Conservation (phyloP, 2,113 vertebrate species). For the Gymnocephalus cernua region DNA sequence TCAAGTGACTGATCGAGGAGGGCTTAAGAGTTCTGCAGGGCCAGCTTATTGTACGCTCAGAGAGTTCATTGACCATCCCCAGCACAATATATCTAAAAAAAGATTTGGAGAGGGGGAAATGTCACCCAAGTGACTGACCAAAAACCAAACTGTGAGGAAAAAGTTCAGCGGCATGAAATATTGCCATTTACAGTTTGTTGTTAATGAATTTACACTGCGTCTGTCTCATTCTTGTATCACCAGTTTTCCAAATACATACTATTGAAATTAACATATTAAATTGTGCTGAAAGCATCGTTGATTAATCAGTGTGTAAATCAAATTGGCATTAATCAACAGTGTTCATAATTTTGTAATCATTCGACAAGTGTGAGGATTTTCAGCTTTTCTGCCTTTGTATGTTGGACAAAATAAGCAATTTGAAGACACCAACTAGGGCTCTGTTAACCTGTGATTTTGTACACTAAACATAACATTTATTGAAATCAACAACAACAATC, state of each 20-base stretch:
- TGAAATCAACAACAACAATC: neutral
- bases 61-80: constrained; percentile 50
- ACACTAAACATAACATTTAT: neutral
- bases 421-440: neutral
- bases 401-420: neutral
- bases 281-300: neutral
- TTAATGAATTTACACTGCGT: neutral
- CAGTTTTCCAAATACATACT: neutral
- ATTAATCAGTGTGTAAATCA: neutral
- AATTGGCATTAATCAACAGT: neutral
- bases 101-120: constrained; percentile 11
- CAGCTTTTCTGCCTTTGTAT: neutral
- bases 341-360: neutral
- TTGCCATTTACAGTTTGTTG: neutral
- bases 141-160: constrained; percentile 7
- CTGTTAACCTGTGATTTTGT: neutral
- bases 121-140: neutral
- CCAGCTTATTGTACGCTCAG: constrained; percentile 54
- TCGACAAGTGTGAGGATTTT: neutral
- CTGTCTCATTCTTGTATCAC: neutral
- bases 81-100: constrained; percentile 32
- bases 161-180: neutral
- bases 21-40: constrained; percentile 61
- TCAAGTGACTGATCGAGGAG: constrained; percentile 60
- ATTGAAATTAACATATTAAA: neutral